These are phyloP conservation scores for Tenualosa thibaudeaui DNA, from an alignment of 2,797 vertebrate genomes.

Conservation along the genomic window DNA sequence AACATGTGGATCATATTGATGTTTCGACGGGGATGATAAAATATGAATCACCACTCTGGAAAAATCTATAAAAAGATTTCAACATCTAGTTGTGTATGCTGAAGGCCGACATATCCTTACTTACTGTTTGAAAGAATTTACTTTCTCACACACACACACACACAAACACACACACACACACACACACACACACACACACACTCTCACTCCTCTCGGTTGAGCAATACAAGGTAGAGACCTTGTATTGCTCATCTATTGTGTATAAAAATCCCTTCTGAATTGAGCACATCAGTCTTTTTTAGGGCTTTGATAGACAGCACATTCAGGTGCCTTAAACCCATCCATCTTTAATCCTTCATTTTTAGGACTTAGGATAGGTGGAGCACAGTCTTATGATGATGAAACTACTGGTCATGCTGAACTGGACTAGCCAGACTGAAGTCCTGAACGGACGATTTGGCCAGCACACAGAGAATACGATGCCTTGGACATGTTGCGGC, in stretches of 20 bases:
- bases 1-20: neutral
- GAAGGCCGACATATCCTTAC: neutral
- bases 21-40: neutral
- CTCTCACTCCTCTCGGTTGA: neutral
- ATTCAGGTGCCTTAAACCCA: neutral
- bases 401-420: neutral
- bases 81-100: neutral
- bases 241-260: neutral
- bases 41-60: neutral
- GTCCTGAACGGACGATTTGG: neutral
- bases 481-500: neutral
- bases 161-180: neutral
- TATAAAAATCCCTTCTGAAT: neutral
- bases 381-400: neutral
- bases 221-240: no score
- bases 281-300: neutral
- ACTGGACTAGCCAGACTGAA: neutral
- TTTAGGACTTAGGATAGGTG: neutral
- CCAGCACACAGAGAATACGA: neutral
- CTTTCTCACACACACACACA: neutral
- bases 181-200: neutral
- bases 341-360: neutral
- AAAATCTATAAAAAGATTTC: neutral
- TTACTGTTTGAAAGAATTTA: neutral
- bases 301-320: neutral